Conservation (phyloP, 37 sponge, comb jelly and placozoan species). For the Diacarnus erythraeanus region DNA sequence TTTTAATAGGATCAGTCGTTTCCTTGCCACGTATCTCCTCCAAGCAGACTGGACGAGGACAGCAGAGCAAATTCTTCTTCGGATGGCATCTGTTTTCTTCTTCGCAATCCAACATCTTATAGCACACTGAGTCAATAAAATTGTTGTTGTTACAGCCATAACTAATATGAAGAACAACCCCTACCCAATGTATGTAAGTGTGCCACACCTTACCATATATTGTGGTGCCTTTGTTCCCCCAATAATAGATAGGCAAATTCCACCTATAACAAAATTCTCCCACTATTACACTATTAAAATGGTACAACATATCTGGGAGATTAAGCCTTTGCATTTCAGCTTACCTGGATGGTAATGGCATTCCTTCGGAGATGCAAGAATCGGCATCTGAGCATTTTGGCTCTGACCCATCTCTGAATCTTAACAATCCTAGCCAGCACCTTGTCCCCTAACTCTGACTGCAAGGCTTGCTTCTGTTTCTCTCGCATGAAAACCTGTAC, state of each 20-base stretch:
- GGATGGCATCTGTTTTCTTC: background rate
- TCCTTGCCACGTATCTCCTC: constrained; percentile 40
- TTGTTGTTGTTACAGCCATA: background rate
- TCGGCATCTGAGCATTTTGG: constrained; percentile 57
- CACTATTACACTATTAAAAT: no score
- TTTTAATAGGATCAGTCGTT: constrained; percentile 20
- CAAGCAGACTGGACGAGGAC: constrained; percentile 78
- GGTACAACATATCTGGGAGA: no score
- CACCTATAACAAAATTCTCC: no score
- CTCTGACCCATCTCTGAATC: constrained; percentile 84
- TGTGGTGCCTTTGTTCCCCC: no score
- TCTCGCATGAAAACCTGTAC: constrained; percentile 90
- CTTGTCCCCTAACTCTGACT: constrained; percentile 68
- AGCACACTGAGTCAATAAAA: constrained; percentile 34
- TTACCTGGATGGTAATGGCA: constrained; percentile 64
- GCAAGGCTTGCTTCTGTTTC: constrained; percentile 63
- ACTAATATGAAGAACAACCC: no score
- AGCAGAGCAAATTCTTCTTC: constrained; percentile 56
- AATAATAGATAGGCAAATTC: no score
- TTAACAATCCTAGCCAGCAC: constrained; percentile 76
- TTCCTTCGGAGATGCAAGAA: constrained; percentile 62
- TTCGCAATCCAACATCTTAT: constrained; percentile 62
- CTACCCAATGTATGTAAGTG: no score
- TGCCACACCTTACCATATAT: no score
- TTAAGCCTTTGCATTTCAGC: no score